Conservation (phyloP, 2,113 vertebrate species). For the Mesocricetus auratus region DNA sequence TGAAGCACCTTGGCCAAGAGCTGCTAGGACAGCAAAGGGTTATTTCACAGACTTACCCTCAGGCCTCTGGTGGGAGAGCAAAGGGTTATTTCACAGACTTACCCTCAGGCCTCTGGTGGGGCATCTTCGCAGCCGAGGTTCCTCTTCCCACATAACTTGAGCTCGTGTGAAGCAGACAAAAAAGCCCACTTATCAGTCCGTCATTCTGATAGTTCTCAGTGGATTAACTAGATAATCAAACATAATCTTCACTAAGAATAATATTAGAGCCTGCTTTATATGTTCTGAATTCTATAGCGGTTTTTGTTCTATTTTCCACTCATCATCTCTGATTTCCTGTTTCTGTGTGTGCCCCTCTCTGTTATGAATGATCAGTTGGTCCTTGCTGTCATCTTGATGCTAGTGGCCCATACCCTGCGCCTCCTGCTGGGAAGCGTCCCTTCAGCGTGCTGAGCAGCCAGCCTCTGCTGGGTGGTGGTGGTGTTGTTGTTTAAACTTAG, state of each 20-base stretch:
- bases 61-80: background rate
- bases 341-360: background rate
- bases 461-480: no score
- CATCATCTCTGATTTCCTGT: background rate
- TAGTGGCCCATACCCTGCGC: accelerated
- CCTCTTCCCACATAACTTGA: background rate
- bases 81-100: background rate
- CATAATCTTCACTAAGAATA: background rate
- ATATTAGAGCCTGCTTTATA: background rate
- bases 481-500: background rate
- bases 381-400: background rate
- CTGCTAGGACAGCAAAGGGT: background rate
- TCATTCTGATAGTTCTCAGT: background rate
- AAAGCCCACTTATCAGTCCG: no score
- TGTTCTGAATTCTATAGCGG: background rate
- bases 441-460: accelerated
- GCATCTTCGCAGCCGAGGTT: background rate
- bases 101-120: background rate
- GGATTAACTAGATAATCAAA: background rate
- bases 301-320: background rate
- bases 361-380: background rate
- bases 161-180: background rate
- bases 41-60: background rate
- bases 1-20: background rate
- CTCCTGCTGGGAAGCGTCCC: background rate